Evolutionary conservation across 2,797 vertebrate genomes (phyloP), one percentile per base, ranked within the genome.

Genomic region (Trematomus bernacchii): DNA sequence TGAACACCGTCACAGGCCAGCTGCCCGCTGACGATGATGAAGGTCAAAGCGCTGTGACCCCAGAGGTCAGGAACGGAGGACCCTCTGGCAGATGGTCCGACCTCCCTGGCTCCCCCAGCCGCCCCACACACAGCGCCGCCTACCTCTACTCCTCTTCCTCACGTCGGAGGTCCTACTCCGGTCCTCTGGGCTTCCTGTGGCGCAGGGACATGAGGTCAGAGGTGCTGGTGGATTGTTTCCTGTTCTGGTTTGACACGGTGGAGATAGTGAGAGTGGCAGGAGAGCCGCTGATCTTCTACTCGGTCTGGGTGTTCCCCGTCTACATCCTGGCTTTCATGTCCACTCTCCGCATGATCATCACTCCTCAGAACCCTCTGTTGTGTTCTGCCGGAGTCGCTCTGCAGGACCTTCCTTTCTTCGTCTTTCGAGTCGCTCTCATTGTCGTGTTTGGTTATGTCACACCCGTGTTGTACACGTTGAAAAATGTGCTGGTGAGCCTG

Each of bases 381-480:
- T 84, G 77, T 16, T 86, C 13, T 3, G 55, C 94, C 14, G 93
- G 94, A 7, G 62, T 96, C 1, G 71, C 88, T 30, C 84, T 94
- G 43, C 96, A 97, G 85, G 96, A 97, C 66, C 9, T 96, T n/a
- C 96, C 96, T 10, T 97, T 96, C 75, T 73, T 96, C 3, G 65
- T 96, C 21, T 13, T 96, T 2, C 88, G 96, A 30, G 74, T 96
- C 0, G 82, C 90, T 76, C 91, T 97, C 54, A 80, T 95, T 16
- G 79, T n/a, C 2, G 77, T 43, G 46, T 93, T 95, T 71, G 95
- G 95, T 44, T 92, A 78, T 0, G 82, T 96, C 51, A 96, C 95
- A 0, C 95, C 96, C 0, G 7, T 95, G 19, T 67, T 96, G 47
- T 96, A 95, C 58, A 85, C 91, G 2, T 55, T 95, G 71, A 97